Conservation (phyloP, 2,797 vertebrate genomes). For the Natrix natrix region DNA sequence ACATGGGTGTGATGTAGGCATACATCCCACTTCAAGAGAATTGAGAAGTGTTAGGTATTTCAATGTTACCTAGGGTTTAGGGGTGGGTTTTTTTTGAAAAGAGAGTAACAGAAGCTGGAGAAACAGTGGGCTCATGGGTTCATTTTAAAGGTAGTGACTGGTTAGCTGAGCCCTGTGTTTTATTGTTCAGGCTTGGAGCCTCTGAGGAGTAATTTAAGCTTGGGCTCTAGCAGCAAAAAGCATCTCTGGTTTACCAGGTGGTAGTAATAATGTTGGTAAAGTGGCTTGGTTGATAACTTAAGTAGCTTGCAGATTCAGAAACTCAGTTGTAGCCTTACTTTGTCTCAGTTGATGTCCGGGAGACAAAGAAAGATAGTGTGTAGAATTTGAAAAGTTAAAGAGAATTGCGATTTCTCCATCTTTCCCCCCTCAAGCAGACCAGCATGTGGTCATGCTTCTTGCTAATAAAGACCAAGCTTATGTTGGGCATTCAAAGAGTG, state of each 20-base stretch:
- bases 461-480: accelerated
- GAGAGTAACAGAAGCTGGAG: background rate
- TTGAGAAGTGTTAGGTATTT: background rate
- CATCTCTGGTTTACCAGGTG: background rate
- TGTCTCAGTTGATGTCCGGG: background rate
- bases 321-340: background rate
- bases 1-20: background rate
- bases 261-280: background rate
- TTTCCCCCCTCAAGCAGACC: background rate
- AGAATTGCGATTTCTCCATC: accelerated
- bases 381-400: background rate
- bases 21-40: background rate
- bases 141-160: background rate
- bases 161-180: background rate
- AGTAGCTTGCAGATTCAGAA: background rate
- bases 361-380: accelerated
- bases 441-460: background rate
- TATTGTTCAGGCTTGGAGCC: background rate
- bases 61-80: background rate
- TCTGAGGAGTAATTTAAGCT: background rate
- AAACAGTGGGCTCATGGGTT: background rate
- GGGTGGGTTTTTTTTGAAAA: background rate
- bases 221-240: background rate
- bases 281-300: background rate
- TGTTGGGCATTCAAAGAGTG: conserved; percentile 15